Evolutionary conservation across 2,888 invertebrate species (phyloP).

Genomic region (Lasioglossum oenotherae): DNA sequence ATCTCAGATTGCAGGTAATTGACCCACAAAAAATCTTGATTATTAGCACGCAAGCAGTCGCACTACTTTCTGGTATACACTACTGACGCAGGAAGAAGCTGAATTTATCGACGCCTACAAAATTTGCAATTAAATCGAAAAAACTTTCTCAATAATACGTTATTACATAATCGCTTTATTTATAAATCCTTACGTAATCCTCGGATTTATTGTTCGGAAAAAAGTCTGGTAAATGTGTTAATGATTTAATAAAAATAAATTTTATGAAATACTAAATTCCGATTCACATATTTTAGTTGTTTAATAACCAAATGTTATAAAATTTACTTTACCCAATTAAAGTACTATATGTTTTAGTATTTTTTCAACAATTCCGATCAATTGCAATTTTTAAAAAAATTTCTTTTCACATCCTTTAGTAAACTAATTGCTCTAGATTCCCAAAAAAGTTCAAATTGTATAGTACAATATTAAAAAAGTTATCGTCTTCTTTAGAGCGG

Average conservation of each 20-base stretch:
- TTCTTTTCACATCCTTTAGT: too few relatives aligned
- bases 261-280: not conserved
- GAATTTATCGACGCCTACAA: not conserved
- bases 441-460: too few relatives aligned
- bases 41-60: constrained; percentile 20
- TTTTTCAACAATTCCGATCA: too few relatives aligned
- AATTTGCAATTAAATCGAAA: not conserved
- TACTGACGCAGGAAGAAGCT: not conserved
- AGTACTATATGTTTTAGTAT: not conserved
- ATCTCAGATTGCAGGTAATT: constrained; percentile 13
- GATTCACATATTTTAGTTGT: not conserved
- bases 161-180: not conserved
- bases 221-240: not conserved
- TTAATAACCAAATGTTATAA: not conserved
- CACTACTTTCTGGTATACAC: constrained; percentile 8
- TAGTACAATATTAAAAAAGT: too few relatives aligned
- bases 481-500: too few relatives aligned
- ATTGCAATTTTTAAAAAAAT: too few relatives aligned
- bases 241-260: not conserved
- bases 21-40: constrained; percentile 24
- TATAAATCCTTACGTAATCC: not conserved
- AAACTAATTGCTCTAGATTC: too few relatives aligned
- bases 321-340: not conserved
- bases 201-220: not conserved
- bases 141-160: not conserved